Evolutionary conservation across 2,888 invertebrate species (phyloP).

Genomic region (Margaritifera margaritifera): DNA sequence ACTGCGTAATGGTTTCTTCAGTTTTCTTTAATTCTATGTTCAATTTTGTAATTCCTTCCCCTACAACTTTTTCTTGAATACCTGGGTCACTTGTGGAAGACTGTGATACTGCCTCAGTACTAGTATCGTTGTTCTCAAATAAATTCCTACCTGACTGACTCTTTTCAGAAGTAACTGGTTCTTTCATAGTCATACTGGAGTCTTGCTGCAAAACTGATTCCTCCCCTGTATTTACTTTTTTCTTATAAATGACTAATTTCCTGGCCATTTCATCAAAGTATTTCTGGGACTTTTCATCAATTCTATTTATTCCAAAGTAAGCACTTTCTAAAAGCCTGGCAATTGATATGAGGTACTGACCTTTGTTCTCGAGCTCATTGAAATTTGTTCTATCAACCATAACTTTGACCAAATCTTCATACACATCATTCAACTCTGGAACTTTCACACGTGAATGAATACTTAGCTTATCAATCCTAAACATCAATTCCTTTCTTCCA

Average conservation of each 20-base stretch:
- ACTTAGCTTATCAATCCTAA: conserved; percentile 40
- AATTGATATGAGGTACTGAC: conserved; percentile 56
- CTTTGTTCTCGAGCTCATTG: conserved; percentile 39
- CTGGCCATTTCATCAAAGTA: conserved; percentile 46
- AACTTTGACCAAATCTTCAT: conserved; percentile 49
- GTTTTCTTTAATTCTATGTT: too few relatives aligned
- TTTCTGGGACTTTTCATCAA: conserved; percentile 39
- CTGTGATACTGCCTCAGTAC: too few relatives aligned
- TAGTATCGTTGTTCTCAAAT: too few relatives aligned
- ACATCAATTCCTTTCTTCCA: conserved; percentile 51
- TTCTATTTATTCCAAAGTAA: conserved; percentile 44
- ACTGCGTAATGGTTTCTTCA: too few relatives aligned
- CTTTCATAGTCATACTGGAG: not conserved
- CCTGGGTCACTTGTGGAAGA: too few relatives aligned
- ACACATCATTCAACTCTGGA: conserved; percentile 54
- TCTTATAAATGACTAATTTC: conserved; percentile 37
- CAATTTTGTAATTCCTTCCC: too few relatives aligned
- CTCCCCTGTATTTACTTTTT: conserved; percentile 9
- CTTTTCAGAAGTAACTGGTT: not conserved
- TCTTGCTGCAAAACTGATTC: conserved; percentile 2
- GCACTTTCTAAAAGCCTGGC: conserved; percentile 57
- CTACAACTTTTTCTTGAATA: too few relatives aligned
- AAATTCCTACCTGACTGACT: not conserved
- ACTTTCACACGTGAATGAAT: conserved; percentile 9
- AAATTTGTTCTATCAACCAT: conserved; percentile 60